Base-by-base conservation (phyloP, 2,797 vertebrate genomes). In the Anguilla marmorata region DNA sequence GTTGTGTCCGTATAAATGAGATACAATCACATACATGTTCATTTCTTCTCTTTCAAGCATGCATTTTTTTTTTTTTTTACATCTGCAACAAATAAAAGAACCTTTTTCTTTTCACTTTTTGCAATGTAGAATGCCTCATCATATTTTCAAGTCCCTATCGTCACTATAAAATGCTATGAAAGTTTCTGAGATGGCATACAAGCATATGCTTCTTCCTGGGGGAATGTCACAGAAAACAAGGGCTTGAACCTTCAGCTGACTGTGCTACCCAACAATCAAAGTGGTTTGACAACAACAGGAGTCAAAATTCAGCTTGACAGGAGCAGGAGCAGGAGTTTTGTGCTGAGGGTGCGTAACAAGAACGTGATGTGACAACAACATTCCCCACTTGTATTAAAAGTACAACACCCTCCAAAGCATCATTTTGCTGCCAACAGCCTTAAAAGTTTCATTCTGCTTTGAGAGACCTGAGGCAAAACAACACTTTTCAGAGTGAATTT, bases 31-130 rank as follows among this genome's bases (percentile, higher is more conserved):
- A 1, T 12, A 16, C 11, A 76, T 33, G 16, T 3, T 76, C 5
- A 37, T 76, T 76, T 76, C 8, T 72, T 72, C 21, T 74, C 72
- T 76, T 76, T 33, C 72, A 76, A 69, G 72, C 11, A 76, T 37
- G 72, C 9, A 27, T 69, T n/a, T 16, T 76, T 33, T 76, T 16
- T 37, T 9, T 6, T 72, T 16, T 72, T 2, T 63, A n/a, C 21
- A 63, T 63, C 60, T 24, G 60, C 60, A 27, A 72, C 7, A 72
- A 72, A 27, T 30, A 12, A 72, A 30, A 4, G 2, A 27, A 11
- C 21, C 8, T 14, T 37, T 5, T 33, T 33, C 1, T 33, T 16
- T 37, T 37, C 19, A 74, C 33, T 37, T 74, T 74, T 33, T 74
- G 0, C 30, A 76, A 16, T 37, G 3, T 3, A 69, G 30, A 76